Evolutionary conservation across 2,888 invertebrate species (phyloP).

Genomic region (Baronia brevicornis): DNA sequence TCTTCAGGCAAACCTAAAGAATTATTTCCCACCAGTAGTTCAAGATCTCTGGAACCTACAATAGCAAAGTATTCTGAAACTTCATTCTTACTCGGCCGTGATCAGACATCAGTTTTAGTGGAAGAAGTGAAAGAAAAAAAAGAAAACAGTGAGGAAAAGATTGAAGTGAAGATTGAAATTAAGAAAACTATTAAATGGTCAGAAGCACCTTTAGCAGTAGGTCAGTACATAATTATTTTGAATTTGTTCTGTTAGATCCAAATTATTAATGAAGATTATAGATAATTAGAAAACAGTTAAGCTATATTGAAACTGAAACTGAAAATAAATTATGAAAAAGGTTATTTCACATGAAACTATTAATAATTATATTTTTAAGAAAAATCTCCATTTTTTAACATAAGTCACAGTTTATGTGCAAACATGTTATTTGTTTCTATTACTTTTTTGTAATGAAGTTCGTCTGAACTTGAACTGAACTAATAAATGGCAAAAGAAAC

Average conservation of each 20-base stretch:
- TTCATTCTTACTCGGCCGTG: slow-evolving; percentile 88
- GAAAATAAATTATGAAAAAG: no score
- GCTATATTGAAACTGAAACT: no score
- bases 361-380: no score
- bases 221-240: slow-evolving; percentile 44
- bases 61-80: slow-evolving; percentile 85
- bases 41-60: slow-evolving; percentile 86
- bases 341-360: no score
- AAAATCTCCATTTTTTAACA: no score
- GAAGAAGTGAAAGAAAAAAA: slow-evolving; percentile 71
- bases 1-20: slow-evolving; percentile 82
- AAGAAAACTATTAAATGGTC: slow-evolving; percentile 86
- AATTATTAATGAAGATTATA: no score
- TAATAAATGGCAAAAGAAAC: no score
- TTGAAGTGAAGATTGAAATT: slow-evolving; percentile 70
- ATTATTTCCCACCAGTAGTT: slow-evolving; percentile 88
- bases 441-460: slow-evolving; percentile 2
- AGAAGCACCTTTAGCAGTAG: slow-evolving; percentile 82
- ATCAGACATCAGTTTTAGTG: slow-evolving; percentile 90
- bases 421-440: slow-evolving; percentile 2
- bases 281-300: no score
- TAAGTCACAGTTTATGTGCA: no score
- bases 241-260: not conserved
- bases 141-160: not conserved
- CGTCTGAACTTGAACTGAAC: no score